Percentiles rank a stretch among this genome's conserved stretches.
Conservation (phyloP, 2,113 vertebrate genomes). For the Pimephales promelas region DNA sequence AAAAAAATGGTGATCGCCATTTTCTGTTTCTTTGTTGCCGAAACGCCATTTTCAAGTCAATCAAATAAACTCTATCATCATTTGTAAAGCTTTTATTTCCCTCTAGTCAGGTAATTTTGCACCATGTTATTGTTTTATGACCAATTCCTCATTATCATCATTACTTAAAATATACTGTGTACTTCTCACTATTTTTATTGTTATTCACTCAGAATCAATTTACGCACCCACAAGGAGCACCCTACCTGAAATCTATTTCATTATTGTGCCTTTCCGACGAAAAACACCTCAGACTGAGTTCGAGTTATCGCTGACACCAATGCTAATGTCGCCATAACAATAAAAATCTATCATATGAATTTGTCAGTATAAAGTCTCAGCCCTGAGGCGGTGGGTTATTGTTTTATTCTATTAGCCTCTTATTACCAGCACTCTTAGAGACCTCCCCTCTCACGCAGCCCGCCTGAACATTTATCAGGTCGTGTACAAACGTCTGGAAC, state of each 20-base stretch:
- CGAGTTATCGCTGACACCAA: constrained; percentile 73
- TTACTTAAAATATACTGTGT: constrained; percentile 3
- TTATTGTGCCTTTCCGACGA: constrained; percentile 60
- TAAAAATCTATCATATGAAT: constrained; percentile 79
- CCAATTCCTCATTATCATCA: constrained; percentile 8
- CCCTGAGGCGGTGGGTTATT: constrained; percentile 77
- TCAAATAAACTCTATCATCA: not conserved
- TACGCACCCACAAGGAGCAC: constrained; percentile 42
- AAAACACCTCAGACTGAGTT: constrained; percentile 68
- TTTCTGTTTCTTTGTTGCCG: not conserved
- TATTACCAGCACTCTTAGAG: constrained; percentile 82
- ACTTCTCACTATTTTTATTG: not conserved
- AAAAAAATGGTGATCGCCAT: not conserved
- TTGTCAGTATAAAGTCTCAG: constrained; percentile 71
- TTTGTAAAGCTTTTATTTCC: constrained; percentile 16
- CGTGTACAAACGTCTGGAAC: constrained; percentile 77
- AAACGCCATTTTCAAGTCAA: not conserved
- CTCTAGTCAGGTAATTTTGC: not conserved
- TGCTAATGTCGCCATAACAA: constrained; percentile 75
- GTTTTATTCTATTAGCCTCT: constrained; percentile 85
- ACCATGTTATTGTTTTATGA: not conserved
- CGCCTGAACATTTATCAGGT: constrained; percentile 79
- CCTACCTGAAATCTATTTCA: constrained; percentile 55
- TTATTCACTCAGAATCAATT: constrained; percentile 53
- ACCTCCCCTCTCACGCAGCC: constrained; percentile 69